These are phyloP conservation scores for Odocoileus hemionus DNA, from an alignment of 2,113 vertebrate species.

Conservation along the genomic window DNA sequence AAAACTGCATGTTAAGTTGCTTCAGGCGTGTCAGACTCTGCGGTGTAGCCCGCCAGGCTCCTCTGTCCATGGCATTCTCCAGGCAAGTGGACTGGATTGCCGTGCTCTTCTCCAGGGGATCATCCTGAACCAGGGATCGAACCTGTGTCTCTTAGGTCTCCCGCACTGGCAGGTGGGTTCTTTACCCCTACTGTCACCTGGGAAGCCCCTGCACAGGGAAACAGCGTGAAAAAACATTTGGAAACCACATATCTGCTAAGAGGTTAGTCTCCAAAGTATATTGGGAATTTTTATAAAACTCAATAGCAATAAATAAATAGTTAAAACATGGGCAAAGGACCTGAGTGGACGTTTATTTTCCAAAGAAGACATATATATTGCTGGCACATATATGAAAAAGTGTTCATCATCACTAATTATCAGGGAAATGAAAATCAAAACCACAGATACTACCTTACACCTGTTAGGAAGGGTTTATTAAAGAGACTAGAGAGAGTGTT, in stretches of 20 bases:
- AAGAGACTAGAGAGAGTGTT: neutral
- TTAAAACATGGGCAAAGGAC: neutral
- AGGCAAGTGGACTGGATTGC: too few species aligned
- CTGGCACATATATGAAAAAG: too few species aligned
- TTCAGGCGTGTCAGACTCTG: too few species aligned
- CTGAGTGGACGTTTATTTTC: neutral
- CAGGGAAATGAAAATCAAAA: neutral
- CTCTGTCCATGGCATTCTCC: too few species aligned
- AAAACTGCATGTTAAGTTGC: neutral
- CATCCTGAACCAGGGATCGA: too few species aligned
- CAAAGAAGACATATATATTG: neutral
- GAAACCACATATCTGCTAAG: too few species aligned
- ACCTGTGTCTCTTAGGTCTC: too few species aligned
- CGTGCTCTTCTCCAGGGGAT: too few species aligned
- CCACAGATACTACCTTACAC: neutral
- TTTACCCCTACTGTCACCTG: too few species aligned
- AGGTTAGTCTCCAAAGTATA: neutral
- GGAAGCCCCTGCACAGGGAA: neutral
- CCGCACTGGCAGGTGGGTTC: too few species aligned
- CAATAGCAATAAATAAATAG: neutral
- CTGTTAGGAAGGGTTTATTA: neutral
- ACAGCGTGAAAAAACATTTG: neutral
- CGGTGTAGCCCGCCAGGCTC: too few species aligned
- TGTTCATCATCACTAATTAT: neutral
- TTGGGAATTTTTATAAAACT: neutral